These are phyloP conservation scores for Drosophila teissieri DNA, from an alignment of 1,140 invertebrate genomes.

Conservation along the genomic window DNA sequence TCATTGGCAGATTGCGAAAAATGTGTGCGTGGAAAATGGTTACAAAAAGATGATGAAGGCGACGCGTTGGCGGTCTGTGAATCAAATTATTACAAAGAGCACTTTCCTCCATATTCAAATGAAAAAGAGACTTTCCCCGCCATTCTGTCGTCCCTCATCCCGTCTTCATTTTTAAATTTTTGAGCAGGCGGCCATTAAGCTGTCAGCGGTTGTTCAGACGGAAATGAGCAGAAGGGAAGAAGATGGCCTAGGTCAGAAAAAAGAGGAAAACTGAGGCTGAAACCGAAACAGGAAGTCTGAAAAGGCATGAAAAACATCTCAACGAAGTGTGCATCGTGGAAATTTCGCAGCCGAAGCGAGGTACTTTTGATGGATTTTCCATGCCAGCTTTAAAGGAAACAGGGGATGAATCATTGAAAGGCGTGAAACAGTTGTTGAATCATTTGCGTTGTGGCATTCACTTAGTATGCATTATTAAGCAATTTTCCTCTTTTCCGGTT, in stretches of 20 bases:
- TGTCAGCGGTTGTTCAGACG: slow-evolving; percentile 59
- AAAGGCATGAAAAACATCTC: slow-evolving; percentile 62
- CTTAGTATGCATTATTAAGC: slow-evolving; percentile 55
- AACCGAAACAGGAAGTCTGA: slow-evolving; percentile 51
- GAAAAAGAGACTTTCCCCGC: slow-evolving; percentile 35
- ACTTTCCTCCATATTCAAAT: slow-evolving; percentile 45
- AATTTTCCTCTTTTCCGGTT: slow-evolving; percentile 26
- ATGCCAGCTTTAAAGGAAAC: slow-evolving; percentile 24
- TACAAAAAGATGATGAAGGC: slow-evolving; percentile 23
- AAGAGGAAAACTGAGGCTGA: slow-evolving; percentile 7
- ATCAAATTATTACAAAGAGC: slow-evolving; percentile 68
- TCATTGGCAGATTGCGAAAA: slow-evolving; percentile 66
- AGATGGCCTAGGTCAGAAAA: slow-evolving; percentile 38
- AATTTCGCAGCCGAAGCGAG: slow-evolving; percentile 40
- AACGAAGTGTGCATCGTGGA: slow-evolving; percentile 22
- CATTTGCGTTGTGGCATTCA: slow-evolving; percentile 28
- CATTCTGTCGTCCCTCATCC: slow-evolving; percentile 17
- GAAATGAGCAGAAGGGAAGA: slow-evolving; percentile 47
- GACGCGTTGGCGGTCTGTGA: slow-evolving; percentile 52
- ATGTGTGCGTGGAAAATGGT: slow-evolving; percentile 2
- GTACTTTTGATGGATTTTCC: slow-evolving; percentile 54
- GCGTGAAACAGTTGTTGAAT: slow-evolving; percentile 32
- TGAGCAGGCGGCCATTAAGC: slow-evolving; percentile 66
- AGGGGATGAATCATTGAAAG: slow-evolving; percentile 15
- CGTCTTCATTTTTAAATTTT: slow-evolving; percentile 55